These are phyloP conservation scores for Parochlus steinenii DNA, from an alignment of 2,888 invertebrate genomes.

Conservation along the genomic window DNA sequence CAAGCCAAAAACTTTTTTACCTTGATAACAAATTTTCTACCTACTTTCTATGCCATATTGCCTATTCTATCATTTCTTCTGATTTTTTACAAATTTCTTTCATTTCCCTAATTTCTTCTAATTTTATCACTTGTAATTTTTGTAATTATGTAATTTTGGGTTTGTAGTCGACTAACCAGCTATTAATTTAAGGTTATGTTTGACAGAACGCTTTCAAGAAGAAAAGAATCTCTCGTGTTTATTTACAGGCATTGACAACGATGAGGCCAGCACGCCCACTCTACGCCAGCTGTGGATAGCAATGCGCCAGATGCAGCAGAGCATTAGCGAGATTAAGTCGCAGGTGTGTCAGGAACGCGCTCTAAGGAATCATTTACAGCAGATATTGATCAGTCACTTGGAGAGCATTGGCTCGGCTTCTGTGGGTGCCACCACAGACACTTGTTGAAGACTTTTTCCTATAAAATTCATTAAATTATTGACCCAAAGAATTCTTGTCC, in stretches of 20 bases:
- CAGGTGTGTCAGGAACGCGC: constrained; percentile 30
- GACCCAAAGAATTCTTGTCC: too few species aligned
- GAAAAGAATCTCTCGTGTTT: not conserved
- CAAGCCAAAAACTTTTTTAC: too few species aligned
- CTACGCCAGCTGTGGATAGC: constrained; percentile 29
- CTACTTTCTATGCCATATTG: too few species aligned
- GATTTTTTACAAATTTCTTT: too few species aligned
- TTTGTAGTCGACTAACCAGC: too few species aligned
- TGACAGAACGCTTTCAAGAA: not conserved
- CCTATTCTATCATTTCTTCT: too few species aligned
- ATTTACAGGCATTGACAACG: constrained; percentile 26
- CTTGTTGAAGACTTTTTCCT: constrained; percentile 14
- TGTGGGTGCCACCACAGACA: constrained; percentile 20
- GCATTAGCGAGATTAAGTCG: constrained; percentile 29
- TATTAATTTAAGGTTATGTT: not conserved
- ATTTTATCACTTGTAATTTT: too few species aligned
- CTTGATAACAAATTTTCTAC: too few species aligned
- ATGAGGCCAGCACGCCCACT: constrained; percentile 31
- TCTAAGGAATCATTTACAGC: constrained; percentile 27
- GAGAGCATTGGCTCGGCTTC: constrained; percentile 17
- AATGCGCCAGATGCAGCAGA: constrained; percentile 29
- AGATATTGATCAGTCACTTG: constrained; percentile 29
- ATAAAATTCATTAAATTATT: too few species aligned
- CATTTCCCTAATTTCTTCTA: too few species aligned
- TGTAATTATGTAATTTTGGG: too few species aligned